Percentiles rank a stretch among this genome's conserved stretches.
Conservation (phyloP, 1,140 invertebrate genomes). For the Neodiprion fabricii region DNA sequence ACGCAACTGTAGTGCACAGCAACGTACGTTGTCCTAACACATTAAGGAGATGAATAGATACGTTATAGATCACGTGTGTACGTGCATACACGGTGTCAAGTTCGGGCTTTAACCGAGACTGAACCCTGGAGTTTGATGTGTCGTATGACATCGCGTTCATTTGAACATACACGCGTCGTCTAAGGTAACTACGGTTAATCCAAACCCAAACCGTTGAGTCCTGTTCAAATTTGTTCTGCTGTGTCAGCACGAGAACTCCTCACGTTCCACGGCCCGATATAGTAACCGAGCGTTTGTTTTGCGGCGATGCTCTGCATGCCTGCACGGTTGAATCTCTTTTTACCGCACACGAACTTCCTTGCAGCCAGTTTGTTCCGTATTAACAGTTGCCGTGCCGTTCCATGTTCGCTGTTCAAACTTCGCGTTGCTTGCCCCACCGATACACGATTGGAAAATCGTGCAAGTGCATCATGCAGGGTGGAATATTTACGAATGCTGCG, state of each 20-base stretch:
- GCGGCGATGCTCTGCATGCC: not conserved
- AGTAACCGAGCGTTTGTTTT: not conserved
- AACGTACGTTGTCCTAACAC: too few species aligned
- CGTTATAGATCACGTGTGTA: too few species aligned
- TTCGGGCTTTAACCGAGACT: not conserved
- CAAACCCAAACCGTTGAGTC: not conserved
- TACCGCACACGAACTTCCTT: not conserved
- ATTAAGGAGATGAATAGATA: too few species aligned
- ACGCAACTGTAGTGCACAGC: too few species aligned
- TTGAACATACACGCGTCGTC: not conserved
- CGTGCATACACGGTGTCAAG: too few species aligned
- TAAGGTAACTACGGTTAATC: not conserved
- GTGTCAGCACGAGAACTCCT: not conserved
- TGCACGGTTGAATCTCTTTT: not conserved
- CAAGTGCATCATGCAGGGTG: too few species aligned
- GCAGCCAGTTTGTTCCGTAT: not conserved
- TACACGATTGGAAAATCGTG: too few species aligned
- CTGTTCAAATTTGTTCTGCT: constrained; percentile 1
- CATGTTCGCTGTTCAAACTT: too few species aligned
- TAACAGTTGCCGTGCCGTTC: too few species aligned
- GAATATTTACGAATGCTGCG: too few species aligned
- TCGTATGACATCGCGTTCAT: not conserved
- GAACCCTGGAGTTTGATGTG: not conserved
- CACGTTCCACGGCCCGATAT: not conserved
- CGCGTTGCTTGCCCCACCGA: too few species aligned